Evolutionary conservation across 1,140 invertebrate genomes (phyloP).

Genomic region (Drosophila novamexicana): DNA sequence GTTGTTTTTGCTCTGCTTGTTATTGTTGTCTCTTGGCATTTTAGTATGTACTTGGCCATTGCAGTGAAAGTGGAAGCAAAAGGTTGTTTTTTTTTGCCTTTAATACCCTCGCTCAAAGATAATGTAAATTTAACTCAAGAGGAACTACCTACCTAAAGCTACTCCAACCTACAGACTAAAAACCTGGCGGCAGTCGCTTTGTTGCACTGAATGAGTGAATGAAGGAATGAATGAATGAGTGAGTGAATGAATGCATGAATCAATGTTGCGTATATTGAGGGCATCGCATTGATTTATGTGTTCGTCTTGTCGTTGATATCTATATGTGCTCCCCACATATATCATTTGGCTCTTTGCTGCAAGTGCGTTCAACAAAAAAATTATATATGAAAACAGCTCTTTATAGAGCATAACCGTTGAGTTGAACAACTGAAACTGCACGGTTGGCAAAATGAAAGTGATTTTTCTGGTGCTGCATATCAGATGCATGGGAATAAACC

Average conservation of each 20-base stretch:
- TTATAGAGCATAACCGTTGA: not conserved
- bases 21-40: conserved; percentile 48
- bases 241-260: conserved; percentile 29
- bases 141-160: conserved; percentile 21
- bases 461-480: conserved; percentile 2
- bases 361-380: conserved; percentile 13
- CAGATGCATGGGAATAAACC: conserved; percentile 9
- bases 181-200: conserved; percentile 64
- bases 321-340: conserved; percentile 1
- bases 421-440: conserved; percentile 10
- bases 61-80: conserved; percentile 74
- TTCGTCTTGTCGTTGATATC: conserved; percentile 7
- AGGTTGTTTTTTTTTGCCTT: conserved; percentile 35
- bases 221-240: conserved; percentile 39
- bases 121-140: conserved; percentile 47
- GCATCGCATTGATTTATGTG: conserved; percentile 76
- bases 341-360: conserved; percentile 1
- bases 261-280: conserved; percentile 50
- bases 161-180: conserved; percentile 28
- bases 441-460: conserved; percentile 42
- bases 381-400: not conserved
- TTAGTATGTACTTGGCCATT: conserved; percentile 52
- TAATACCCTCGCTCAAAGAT: conserved; percentile 36
- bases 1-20: conserved; percentile 45
- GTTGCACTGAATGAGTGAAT: conserved; percentile 25